Base-by-base conservation (phyloP, 2,797 vertebrate species). In the Tenualosa thibaudeaui region DNA sequence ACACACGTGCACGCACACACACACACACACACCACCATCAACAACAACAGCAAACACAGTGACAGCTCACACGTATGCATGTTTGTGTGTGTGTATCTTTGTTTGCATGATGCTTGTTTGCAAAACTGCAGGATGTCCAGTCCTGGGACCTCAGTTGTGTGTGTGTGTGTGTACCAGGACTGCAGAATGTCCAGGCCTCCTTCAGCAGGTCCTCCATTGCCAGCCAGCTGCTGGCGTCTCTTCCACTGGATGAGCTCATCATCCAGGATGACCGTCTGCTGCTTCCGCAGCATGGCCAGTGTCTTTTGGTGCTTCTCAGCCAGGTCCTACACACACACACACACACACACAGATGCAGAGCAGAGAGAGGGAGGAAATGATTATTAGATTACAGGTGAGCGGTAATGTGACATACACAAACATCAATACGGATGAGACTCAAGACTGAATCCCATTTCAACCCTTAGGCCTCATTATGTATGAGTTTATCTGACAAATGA, bases 161-260 rank as follows among this genome's bases (percentile, higher is more conserved):
- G 4, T 49, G 50, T 2, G 50, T 51, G 50, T 51, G 0, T 7
- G 10, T 51, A 98, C 97, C 97, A 98, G 82, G 96, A 96, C 92
- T 98, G 97, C 68, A 98, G 94, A 84, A 98, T 95, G 0, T 99
- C 98, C 90, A 99, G 94, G 37, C 96, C 95, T 60, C 97, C 97
- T 89, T 99, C 98, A 0, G 97, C 88, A 43, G 94, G 93, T 24
- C 97, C 98, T 0, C 98, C 97, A 0, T 98, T 99, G 26, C 98
- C 97, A 0, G 97, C 96, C 81, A 98, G 95, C 94, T 99, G 98
- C 92, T 99, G 98, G 84, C 97, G 93, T 85, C 98, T 95, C 92
- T 98, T 98, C 98, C 98, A 99, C 92, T 98, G 98, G 85, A 99
- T 99, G 91, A 99, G 94, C 86, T 99, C 97, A 0, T 98, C 98